Conservation (phyloP, 2,113 vertebrate species). For the Muntiacus reevesi region DNA sequence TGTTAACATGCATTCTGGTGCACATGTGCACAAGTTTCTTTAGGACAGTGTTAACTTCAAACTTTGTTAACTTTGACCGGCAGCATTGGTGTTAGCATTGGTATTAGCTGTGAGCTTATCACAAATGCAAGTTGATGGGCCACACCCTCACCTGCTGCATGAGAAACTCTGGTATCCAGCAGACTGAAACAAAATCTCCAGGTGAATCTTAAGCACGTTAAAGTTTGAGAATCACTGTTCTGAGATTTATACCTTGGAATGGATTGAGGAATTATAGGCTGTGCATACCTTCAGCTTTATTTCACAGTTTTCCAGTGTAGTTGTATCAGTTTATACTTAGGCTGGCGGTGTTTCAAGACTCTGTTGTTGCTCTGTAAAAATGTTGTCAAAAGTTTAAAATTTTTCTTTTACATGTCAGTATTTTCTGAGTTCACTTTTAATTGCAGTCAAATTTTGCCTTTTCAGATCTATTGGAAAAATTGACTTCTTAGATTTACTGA, state of each 20-base stretch:
- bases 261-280: background rate
- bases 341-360: background rate
- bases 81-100: background rate
- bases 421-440: conserved; percentile 34
- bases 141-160: background rate
- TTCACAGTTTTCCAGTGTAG: background rate
- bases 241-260: background rate
- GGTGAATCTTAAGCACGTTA: background rate
- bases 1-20: background rate
- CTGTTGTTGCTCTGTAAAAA: background rate
- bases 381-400: background rate
- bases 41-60: background rate
- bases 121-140: background rate
- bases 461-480: conserved; percentile 14
- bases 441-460: background rate
- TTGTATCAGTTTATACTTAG: background rate
- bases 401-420: background rate
- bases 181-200: background rate
- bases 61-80: background rate
- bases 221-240: background rate
- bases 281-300: background rate
- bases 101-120: background rate
- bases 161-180: background rate
- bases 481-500: background rate
- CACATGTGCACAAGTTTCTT: background rate